Conservation (phyloP, 2,888 invertebrate genomes). For the Lamproptera curius region DNA sequence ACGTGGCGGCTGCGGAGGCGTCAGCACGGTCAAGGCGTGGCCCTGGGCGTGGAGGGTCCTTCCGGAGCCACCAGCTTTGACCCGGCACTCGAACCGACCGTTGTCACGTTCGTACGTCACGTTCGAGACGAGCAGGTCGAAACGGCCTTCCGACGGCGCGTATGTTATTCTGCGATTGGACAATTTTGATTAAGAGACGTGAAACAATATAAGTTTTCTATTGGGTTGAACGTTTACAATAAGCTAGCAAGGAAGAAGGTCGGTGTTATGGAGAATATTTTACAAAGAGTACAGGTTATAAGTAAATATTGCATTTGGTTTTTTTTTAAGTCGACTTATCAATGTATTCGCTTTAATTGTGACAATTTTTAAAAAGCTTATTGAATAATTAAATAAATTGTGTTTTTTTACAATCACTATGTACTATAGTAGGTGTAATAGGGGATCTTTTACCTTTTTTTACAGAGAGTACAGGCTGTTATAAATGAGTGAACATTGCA, state of each 20-base stretch:
- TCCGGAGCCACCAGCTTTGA: slow-evolving; percentile 90
- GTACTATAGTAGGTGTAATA: too few species aligned
- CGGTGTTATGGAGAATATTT: too few species aligned
- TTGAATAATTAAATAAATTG: too few species aligned
- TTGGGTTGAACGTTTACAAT: too few species aligned
- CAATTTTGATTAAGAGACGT: too few species aligned
- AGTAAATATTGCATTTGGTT: neutral
- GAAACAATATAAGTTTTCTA: too few species aligned
- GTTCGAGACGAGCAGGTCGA: slow-evolving; percentile 92
- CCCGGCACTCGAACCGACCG: slow-evolving; percentile 93
- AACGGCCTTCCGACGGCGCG: slow-evolving; percentile 88
- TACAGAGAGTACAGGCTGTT: too few species aligned
- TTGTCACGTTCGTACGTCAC: slow-evolving; percentile 95
- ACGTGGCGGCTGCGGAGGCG: slow-evolving; percentile 88
- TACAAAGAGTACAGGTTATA: too few species aligned
- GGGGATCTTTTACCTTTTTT: too few species aligned
- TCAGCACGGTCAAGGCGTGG: slow-evolving; percentile 90
- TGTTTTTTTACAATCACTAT: too few species aligned
- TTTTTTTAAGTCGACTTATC: neutral
- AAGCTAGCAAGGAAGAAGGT: too few species aligned
- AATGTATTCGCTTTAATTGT: neutral
- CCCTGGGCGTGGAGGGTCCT: slow-evolving; percentile 90
- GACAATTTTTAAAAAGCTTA: neutral
- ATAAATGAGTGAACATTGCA: too few species aligned
- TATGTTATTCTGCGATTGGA: slow-evolving; percentile 88